A percentile compares a stretch with the other conserved stretches of the same genome.
These are phyloP conservation scores for Phrynocephalus vlangalii DNA, from an alignment of 2,797 vertebrate genomes.

Conservation along the genomic window DNA sequence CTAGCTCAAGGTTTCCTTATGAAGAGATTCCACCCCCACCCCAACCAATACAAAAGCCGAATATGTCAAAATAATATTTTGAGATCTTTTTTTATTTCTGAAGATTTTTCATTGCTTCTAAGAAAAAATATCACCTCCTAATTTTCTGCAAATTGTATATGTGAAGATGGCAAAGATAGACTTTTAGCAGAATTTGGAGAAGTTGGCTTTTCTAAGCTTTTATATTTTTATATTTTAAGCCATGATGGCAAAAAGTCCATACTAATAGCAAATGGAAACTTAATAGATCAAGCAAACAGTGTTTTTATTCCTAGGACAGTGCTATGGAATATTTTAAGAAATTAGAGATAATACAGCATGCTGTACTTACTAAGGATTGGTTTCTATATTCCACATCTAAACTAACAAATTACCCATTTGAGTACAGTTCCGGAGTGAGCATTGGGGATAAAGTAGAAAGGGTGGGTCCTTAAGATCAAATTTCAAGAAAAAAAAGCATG, in stretches of 20 bases:
- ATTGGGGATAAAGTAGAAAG: background rate
- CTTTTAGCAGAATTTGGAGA: too few species aligned
- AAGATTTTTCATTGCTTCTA: background rate
- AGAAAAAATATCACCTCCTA: background rate
- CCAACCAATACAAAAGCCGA: too few species aligned
- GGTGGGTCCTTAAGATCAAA: background rate
- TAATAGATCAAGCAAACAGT: too few species aligned
- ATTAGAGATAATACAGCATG: background rate
- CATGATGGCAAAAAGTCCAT: too few species aligned
- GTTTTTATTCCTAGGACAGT: too few species aligned
- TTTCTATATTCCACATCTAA: background rate
- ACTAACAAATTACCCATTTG: background rate
- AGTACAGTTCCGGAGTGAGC: background rate
- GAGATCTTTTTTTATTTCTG: background rate
- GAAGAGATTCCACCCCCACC: background rate
- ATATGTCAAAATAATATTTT: background rate
- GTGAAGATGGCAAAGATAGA: too few species aligned
- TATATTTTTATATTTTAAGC: too few species aligned
- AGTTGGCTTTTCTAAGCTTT: too few species aligned
- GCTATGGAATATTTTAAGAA: too few species aligned
- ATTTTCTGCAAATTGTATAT: too few species aligned
- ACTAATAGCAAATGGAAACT: too few species aligned
- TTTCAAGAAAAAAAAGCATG: too few species aligned
- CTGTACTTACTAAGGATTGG: background rate
- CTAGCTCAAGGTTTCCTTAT: background rate